A percentile compares a stretch with the other conserved stretches of the same genome.
Conservation (phyloP, 2,113 vertebrate genomes). For the Petrocephalus microphthalmus region DNA sequence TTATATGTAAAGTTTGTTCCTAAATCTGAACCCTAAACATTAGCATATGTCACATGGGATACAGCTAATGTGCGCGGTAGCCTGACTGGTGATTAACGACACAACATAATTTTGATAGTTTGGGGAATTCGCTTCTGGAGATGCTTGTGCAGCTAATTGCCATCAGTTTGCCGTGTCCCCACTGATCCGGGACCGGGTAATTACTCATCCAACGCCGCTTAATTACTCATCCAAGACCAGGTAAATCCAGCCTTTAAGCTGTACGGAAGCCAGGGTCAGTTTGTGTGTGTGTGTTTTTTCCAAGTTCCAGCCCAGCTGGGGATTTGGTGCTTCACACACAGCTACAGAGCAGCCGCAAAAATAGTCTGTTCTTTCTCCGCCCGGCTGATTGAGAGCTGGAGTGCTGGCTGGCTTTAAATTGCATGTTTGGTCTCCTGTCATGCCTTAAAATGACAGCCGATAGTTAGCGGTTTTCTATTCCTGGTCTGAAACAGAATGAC, state of each 20-base stretch:
- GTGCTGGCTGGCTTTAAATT: not conserved
- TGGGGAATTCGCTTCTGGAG: not conserved
- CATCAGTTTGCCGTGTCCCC: not conserved
- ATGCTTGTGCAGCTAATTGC: slow-evolving; percentile 6
- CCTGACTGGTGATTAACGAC: not conserved
- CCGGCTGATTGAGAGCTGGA: not conserved
- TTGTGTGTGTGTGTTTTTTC: not conserved
- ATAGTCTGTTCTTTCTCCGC: not conserved
- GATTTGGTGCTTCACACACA: not conserved
- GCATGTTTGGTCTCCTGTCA: not conserved
- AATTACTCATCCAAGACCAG: slow-evolving; percentile 18
- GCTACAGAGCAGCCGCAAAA: not conserved
- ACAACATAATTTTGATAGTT: not conserved
- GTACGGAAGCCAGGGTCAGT: not conserved
- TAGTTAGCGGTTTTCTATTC: not conserved
- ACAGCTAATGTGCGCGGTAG: not conserved
- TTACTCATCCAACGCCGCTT: not conserved
- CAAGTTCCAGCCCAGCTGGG: not conserved
- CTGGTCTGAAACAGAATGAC: not conserved
- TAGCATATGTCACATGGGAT: not conserved
- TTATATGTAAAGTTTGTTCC: not conserved
- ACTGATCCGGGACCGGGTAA: not conserved
- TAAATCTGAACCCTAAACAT: not conserved
- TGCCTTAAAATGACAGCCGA: not conserved
- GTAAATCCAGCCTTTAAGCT: not conserved